A percentile compares a stretch with the other conserved stretches of the same genome.
Conservation (phyloP, 2,113 vertebrate species). For the Dicrurus megarhynchus region DNA sequence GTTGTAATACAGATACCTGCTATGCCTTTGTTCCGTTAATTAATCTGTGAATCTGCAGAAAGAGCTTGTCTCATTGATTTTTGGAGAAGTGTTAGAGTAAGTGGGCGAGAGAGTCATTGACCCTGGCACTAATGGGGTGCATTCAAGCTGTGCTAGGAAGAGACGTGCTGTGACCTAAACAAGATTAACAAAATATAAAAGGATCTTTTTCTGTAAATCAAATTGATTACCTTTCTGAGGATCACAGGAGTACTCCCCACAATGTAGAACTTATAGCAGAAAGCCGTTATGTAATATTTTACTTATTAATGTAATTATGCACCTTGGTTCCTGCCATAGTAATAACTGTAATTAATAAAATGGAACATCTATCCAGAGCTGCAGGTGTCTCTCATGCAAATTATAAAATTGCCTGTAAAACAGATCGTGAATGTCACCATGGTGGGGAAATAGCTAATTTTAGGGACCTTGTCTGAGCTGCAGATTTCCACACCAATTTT, state of each 20-base stretch:
- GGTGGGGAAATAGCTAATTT: slow-evolving; percentile 8
- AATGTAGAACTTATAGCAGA: slow-evolving; percentile 8
- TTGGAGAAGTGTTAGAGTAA: slow-evolving; percentile 14
- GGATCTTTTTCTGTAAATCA: slow-evolving; percentile 48
- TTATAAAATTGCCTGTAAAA: slow-evolving; percentile 18
- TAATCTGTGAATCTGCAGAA: slow-evolving; percentile 21
- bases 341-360: slow-evolving; percentile 44
- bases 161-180: slow-evolving; percentile 32
- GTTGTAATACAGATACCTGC: background rate
- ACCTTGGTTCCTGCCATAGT: background rate
- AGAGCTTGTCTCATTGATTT: slow-evolving; percentile 47
- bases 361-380: background rate
- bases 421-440: background rate
- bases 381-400: slow-evolving; percentile 28
- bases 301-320: slow-evolving; percentile 36
- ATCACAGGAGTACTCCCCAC: background rate
- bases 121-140: slow-evolving; percentile 19
- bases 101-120: background rate
- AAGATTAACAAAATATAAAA: slow-evolving; percentile 40
- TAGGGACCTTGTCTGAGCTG: background rate
- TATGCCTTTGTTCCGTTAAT: slow-evolving; percentile 34
- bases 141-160: slow-evolving; percentile 5
- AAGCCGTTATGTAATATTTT: slow-evolving; percentile 37
- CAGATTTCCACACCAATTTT: background rate
- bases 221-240: slow-evolving; percentile 37